These are phyloP conservation scores for Perizoma flavofasciatum DNA, from an alignment of 2,888 invertebrate genomes.

Conservation along the genomic window DNA sequence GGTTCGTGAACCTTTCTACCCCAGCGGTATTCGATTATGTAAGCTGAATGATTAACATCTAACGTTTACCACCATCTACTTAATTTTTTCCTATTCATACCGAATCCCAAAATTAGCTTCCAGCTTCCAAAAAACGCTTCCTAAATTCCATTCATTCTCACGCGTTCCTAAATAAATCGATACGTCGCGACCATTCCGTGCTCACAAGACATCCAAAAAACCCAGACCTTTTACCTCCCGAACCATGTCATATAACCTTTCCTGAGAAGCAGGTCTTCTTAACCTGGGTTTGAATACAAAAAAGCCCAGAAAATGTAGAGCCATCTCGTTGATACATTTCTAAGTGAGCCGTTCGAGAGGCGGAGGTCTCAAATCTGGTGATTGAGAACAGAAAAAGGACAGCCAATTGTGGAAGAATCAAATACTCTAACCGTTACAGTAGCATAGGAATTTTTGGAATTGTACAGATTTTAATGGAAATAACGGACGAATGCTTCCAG, in stretches of 20 bases:
- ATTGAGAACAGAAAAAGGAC: constrained; percentile 35
- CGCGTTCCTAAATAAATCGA: constrained; percentile 43
- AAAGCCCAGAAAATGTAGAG: constrained; percentile 17
- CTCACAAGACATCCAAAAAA: constrained; percentile 24
- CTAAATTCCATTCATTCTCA: constrained; percentile 42
- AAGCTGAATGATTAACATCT: no score
- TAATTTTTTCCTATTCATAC: constrained; percentile 1
- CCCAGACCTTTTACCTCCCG: constrained; percentile 15
- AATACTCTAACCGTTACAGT: constrained; percentile 32
- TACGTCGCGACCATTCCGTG: constrained; percentile 38
- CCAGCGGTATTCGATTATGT: no score
- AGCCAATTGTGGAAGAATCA: constrained; percentile 29
- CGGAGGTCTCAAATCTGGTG: constrained; percentile 27
- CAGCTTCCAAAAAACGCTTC: constrained; percentile 39
- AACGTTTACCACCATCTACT: no score
- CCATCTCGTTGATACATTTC: background rate
- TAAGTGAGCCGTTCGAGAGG: background rate
- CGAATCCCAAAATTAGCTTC: constrained; percentile 32
- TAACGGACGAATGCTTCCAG: constrained; percentile 12
- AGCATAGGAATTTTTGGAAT: constrained; percentile 29
- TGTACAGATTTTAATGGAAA: constrained; percentile 14
- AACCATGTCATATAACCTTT: background rate
- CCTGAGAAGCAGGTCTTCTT: constrained; percentile 1
- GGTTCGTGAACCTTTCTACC: no score
- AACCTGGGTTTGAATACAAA: constrained; percentile 7